Conservation (phyloP, 2,888 invertebrate genomes). For the Plutella xylostella region DNA sequence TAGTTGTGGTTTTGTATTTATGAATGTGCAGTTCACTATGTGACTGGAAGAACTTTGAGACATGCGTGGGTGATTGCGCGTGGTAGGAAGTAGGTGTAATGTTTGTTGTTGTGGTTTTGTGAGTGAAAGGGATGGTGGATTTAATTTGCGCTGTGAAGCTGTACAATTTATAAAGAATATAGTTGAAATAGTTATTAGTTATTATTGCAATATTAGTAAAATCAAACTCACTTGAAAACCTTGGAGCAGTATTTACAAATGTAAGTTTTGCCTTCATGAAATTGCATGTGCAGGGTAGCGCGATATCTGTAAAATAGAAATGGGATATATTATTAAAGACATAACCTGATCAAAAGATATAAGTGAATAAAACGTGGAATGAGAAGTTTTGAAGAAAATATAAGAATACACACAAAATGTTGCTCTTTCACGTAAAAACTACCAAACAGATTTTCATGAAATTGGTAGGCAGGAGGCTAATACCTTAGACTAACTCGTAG, state of each 20-base stretch:
- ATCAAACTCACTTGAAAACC: conserved; percentile 5
- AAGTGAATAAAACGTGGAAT: neutral
- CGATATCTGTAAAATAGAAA: neutral
- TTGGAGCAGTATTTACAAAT: conserved; percentile 3
- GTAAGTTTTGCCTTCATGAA: conserved; percentile 5
- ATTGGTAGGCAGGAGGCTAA: neutral
- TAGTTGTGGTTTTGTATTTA: too few species aligned
- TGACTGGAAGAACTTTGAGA: neutral
- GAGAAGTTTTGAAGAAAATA: neutral
- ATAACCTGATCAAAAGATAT: neutral
- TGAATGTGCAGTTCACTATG: neutral
- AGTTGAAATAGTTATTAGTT: neutral
- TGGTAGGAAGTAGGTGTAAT: neutral
- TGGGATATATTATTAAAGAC: neutral
- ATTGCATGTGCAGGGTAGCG: conserved; percentile 2
- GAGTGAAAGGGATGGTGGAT: neutral
- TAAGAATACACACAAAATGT: neutral
- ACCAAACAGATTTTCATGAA: neutral
- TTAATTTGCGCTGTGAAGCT: neutral
- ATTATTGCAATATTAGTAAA: too few species aligned
- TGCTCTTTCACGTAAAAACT: neutral
- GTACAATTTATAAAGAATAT: neutral
- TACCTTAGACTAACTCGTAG: neutral
- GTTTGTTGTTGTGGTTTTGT: neutral
- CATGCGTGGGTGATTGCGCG: neutral